Conservation (phyloP, 2,113 vertebrate species). For the Pristiophorus japonicus region DNA sequence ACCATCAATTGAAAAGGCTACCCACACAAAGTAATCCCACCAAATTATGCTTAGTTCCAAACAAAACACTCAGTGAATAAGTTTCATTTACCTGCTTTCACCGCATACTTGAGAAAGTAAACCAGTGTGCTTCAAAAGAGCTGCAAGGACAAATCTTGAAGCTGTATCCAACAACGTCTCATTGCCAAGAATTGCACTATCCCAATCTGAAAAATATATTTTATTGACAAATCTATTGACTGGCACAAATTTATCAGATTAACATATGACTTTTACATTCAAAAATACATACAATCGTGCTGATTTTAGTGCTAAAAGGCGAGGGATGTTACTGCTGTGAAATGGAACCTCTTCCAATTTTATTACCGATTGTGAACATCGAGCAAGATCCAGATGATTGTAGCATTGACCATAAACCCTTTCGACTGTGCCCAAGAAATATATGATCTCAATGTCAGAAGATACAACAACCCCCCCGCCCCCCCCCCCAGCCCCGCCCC, state of each 20-base stretch:
- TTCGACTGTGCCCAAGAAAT: neutral
- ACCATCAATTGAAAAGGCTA: neutral
- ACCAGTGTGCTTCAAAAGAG: conserved; percentile 88
- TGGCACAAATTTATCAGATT: neutral
- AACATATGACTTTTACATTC: neutral
- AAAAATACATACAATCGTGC: neutral
- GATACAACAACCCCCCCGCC: neutral
- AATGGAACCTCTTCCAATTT: neutral
- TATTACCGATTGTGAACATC: neutral
- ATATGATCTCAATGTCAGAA: neutral
- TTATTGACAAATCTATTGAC: neutral
- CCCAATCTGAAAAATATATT: conserved; percentile 78
- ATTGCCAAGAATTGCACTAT: conserved; percentile 83
- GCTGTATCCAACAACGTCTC: conserved; percentile 87
- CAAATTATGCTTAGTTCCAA: neutral
- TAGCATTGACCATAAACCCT: neutral
- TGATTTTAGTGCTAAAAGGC: neutral
- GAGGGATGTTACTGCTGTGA: neutral
- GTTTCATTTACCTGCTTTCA: conserved; percentile 76
- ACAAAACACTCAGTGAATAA: neutral
- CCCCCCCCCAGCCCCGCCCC: no score
- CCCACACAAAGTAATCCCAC: neutral
- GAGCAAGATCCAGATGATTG: neutral
- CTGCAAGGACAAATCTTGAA: conserved; percentile 86
- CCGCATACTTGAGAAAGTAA: conserved; percentile 79